Evolutionary conservation across 2,888 invertebrate species (phyloP), one percentile per base, ranked within the genome.

Genomic region (Yponomeuta malinellus): DNA sequence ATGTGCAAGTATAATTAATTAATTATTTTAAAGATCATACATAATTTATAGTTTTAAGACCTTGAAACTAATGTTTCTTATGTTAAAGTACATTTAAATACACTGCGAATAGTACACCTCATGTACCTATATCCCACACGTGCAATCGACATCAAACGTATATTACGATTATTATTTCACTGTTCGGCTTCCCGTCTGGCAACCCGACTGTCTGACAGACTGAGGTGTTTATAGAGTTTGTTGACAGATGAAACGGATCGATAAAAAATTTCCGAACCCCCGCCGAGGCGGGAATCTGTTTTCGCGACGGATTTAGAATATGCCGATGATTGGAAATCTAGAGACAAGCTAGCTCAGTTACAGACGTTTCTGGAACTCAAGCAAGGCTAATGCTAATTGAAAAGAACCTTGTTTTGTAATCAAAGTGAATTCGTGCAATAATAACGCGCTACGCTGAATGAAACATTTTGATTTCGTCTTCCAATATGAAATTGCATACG

Each of bases 181-280:
- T 59, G 52, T 15, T 59, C 4, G 52, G 15, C 15, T 59, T 59
- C 52, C 52, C 6, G 43, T 8, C 43, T 43, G 9, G 52, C 15
- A 59, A 59, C 15, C 43, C 43, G 43, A 43, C 52, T 59, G 15
- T 64, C 69, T 29, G 72, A 71, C 33, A 71, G 71, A 72, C 72
- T 69, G 70, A 72, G 72, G 68, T 76, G 75, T 78, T 76, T 77
- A 73, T 72, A 71, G 71, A 31, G 70, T 73, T 73, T 74, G 71
- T 66, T 72, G 74, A 74, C 72, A 73, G 71, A 73, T 72, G 63
- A 63, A 71, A 23, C 69, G 70, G 52, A 59, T 59, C 52, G 52
- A 12, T 15, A 15, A 12, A 15, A 23, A 15, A 68, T 29, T 71
- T n/a, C 52, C 23, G 6, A 29, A 48, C 64, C 70, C 33, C 37